Base-by-base conservation (phyloP, 2,888 invertebrate species). In the Protophormia terraenovae region DNA sequence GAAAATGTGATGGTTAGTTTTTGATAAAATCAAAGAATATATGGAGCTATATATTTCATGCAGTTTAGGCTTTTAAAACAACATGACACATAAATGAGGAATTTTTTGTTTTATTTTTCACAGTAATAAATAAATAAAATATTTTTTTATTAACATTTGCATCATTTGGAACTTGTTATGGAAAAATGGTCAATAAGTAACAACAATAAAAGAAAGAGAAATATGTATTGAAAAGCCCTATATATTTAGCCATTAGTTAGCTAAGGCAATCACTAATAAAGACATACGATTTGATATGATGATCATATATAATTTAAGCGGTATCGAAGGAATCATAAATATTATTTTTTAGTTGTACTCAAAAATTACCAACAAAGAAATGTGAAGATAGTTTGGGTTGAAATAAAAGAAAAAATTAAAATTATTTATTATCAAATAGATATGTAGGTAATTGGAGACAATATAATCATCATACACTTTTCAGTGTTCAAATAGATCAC, bases 241-340 rank as follows among this genome's bases (percentile, higher is more conserved):
- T 8, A 45, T 35, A 24, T 22, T 64, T 64, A 7, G 7, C 5
- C 19, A 55, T 14, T 22, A 41, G 53, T 3, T 10, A 35, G 29
- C 5, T 8, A 62, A 41, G n/a, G 41, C 76, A 69, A 77, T 79
- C 82, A 72, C 85, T 87, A 87, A 87, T 87, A 82, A 85, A 87
- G 87, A 87, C 86, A 86, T 87, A 83, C 84, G 67, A 73, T 77
- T 76, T 72, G 45, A 58, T 60, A 41, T 55, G 80, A 80, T 72
- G 80, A 80, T 72, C 76, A 19, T 47, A 67, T 53, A 35, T 35
- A 78, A 72, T 79, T 71, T 50, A 72, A 80, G 80, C 66, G 69
- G 19, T 73, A 87, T 87, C 80, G 73, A 81, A 16, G 10, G 12
- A 35, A 80, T 80, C 45, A 53, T 73, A 80, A 29, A 72, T 32